Percentiles rank a stretch among this genome's conserved stretches.
phyloP scores from a whole-genome alignment of 2,113 vertebrate genomes.

The Heloderma charlesbogerti region DNA sequence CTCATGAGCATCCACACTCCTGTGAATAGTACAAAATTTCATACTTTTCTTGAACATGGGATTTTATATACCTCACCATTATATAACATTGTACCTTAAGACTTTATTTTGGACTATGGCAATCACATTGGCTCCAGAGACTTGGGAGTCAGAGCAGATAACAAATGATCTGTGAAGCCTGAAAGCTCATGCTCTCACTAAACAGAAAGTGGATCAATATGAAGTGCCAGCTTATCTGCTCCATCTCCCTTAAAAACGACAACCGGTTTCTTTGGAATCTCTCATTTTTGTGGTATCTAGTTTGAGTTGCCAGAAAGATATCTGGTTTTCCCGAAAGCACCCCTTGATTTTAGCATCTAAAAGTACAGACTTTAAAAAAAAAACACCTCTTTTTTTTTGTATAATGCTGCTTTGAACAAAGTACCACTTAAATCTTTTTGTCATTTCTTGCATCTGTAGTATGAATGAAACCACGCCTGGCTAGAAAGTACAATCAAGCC shows the following conservation, averaged over 20 bases:
- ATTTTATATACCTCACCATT: not conserved
- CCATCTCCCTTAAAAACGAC: constrained; percentile 12
- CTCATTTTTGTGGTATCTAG: not conserved
- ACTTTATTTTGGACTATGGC: constrained; percentile 1
- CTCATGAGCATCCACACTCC: not conserved
- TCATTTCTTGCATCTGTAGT: not conserved
- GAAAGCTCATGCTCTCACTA: constrained; percentile 20
- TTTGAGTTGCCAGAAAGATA: not conserved
- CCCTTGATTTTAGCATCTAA: not conserved
- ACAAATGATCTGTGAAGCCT: constrained; percentile 21
- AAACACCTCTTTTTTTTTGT: not conserved
- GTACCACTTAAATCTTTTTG: not conserved
- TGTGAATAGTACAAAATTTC: not conserved
- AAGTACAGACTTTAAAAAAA: not conserved
- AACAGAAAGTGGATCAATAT: constrained; percentile 15
- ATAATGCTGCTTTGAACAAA: not conserved
- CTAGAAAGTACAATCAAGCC: not conserved
- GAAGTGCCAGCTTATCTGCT: constrained; percentile 26
- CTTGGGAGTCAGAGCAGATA: constrained; percentile 1
- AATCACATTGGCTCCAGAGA: not conserved
- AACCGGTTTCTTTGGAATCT: not conserved
- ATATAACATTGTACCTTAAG: not conserved
- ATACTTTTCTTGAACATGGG: not conserved
- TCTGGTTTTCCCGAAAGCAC: not conserved
- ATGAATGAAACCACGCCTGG: not conserved